phyloP scores from a whole-genome alignment of 2,113 vertebrate species.

The Loxodonta africana region DNA sequence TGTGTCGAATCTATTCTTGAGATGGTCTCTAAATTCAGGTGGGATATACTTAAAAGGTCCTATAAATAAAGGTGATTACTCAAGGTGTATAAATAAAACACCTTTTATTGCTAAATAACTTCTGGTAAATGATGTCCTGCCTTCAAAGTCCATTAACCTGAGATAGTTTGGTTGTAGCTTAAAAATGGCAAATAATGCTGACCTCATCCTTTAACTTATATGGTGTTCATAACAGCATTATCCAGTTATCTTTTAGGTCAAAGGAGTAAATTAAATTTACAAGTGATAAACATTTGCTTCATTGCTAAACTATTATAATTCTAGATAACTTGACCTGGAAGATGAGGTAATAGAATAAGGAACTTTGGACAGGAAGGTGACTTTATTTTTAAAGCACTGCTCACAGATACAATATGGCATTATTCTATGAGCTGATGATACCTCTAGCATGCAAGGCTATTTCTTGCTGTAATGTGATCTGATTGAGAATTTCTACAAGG shows the following conservation, averaged over 20 bases:
- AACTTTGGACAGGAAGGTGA: neutral
- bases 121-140: slow-evolving; percentile 41
- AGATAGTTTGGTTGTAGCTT: neutral
- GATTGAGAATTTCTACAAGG: slow-evolving; percentile 4
- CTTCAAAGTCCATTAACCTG: slow-evolving; percentile 53
- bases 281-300: slow-evolving; percentile 59
- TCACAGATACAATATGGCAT: slow-evolving; percentile 5
- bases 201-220: slow-evolving; percentile 27
- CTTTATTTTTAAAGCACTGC: neutral
- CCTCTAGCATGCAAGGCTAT: neutral
- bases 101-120: neutral
- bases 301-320: slow-evolving; percentile 33
- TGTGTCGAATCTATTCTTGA: too few relatives aligned
- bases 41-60: too few relatives aligned
- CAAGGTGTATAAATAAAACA: neutral
- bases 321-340: slow-evolving; percentile 21
- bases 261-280: slow-evolving; percentile 53
- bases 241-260: slow-evolving; percentile 1
- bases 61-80: too few relatives aligned
- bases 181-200: slow-evolving; percentile 15
- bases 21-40: too few relatives aligned
- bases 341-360: slow-evolving; percentile 34
- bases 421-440: neutral
- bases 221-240: neutral
- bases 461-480: neutral